Conservation (phyloP, 2,797 vertebrate species). For the Ambastaia sidthimunki region DNA sequence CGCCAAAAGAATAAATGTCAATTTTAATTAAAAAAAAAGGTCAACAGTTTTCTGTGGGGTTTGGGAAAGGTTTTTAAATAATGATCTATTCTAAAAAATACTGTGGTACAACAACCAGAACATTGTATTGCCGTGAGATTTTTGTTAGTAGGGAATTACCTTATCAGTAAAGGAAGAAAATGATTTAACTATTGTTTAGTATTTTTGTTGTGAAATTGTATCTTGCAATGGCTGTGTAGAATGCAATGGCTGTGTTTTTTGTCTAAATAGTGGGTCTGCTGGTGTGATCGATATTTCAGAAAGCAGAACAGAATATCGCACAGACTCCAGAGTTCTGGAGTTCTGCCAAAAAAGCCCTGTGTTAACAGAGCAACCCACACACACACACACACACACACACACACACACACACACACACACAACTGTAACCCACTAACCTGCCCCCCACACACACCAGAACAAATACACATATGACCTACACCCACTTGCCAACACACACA, state of each 20-base stretch:
- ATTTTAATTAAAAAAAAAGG: too few relatives aligned
- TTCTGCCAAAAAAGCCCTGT: slow-evolving; percentile 59
- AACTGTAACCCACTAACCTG: slow-evolving; percentile 18
- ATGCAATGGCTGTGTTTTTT: slow-evolving; percentile 25
- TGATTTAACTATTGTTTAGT: background rate
- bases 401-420: slow-evolving; percentile 20
- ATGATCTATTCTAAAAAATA: too few relatives aligned
- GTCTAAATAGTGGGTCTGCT: slow-evolving; percentile 64
- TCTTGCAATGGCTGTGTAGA: slow-evolving; percentile 18
- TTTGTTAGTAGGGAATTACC: background rate
- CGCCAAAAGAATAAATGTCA: too few relatives aligned
- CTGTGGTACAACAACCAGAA: background rate
- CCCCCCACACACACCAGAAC: slow-evolving; percentile 8
- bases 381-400: slow-evolving; percentile 11
- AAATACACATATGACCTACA: slow-evolving; percentile 40
- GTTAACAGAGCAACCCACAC: slow-evolving; percentile 31
- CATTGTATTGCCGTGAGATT: background rate
- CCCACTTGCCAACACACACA: slow-evolving; percentile 35
- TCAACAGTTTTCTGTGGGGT: too few relatives aligned
- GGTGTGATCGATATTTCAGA: slow-evolving; percentile 73
- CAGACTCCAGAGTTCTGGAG: slow-evolving; percentile 74
- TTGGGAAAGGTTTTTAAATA: too few relatives aligned
- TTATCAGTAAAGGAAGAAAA: background rate
- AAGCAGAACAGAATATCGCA: slow-evolving; percentile 65
- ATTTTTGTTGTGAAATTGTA: slow-evolving; percentile 1